Evolutionary conservation across 2,113 vertebrate species (phyloP).

Genomic region (Helogale parvula): DNA sequence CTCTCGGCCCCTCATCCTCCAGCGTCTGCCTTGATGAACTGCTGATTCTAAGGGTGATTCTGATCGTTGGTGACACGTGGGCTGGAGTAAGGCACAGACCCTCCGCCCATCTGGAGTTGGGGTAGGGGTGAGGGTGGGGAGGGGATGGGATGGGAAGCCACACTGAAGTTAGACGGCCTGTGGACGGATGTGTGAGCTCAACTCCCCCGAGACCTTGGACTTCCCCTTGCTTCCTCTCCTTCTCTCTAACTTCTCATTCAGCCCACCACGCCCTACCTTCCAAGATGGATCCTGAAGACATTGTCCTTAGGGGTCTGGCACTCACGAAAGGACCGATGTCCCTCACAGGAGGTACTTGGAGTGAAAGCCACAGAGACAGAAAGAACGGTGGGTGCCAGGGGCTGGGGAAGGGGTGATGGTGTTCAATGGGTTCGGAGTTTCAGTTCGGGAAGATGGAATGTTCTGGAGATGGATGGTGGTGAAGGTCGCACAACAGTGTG

Average conservation of each 20-base stretch:
- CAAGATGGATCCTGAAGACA: not conserved
- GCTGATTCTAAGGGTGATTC: too few species aligned
- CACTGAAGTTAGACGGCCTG: fast-evolving
- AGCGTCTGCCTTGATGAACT: not conserved
- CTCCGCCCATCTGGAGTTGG: not conserved
- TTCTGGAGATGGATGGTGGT: not conserved
- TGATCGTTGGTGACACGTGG: not conserved
- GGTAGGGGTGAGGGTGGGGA: not conserved
- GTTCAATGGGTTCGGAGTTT: not conserved
- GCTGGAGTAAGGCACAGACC: not conserved
- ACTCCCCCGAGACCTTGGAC: not conserved
- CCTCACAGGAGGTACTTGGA: not conserved
- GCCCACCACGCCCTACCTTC: not conserved
- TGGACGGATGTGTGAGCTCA: not conserved
- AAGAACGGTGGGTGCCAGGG: not conserved
- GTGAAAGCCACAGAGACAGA: not conserved
- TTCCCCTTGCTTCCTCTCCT: not conserved
- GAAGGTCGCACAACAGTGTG: too few species aligned
- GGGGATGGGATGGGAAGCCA: not conserved
- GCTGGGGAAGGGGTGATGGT: not conserved
- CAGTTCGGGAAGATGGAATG: not conserved
- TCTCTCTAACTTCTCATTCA: not conserved
- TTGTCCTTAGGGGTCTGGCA: not conserved
- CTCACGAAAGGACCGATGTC: not conserved
- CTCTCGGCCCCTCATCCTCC: too few species aligned